Evolutionary conservation across 2,888 invertebrate species (phyloP), one percentile per base, ranked within the genome.

Genomic region (Heliconius aoede): DNA sequence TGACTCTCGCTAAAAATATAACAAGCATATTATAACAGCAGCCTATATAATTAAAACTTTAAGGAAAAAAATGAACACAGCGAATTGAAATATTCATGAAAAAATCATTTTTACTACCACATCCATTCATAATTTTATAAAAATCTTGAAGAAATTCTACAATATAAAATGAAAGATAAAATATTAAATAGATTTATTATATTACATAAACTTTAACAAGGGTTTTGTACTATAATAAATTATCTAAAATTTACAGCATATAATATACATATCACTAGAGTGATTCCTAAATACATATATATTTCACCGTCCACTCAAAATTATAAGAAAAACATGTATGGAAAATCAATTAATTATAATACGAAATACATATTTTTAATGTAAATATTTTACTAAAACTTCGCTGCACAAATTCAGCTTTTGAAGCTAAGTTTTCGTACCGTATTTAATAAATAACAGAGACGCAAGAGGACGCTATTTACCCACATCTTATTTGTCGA

Each of bases 401-500:
- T 58, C 26, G 24, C 24, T 60, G 30, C 24, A 26, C 71, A 58
- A 36, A 72, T 32, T 72, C 36, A 7, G 30, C 32, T 72, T 4
- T 24, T 24, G 24, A 11, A 65, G 36, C 36, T 36, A n/a, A 72
- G 36, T 55, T 72, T 61, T 40, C 72, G 61, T 72, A 73, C 26
- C 18, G 65, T 73, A 65, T 73, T 73, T 73, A 65, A 73, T 73
- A 73, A 73, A 73, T 55, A 55, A 67, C 28, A 32, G 40, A 67
- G 58, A 74, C 26, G 67, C 60, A 74, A 60, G 58, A 72, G 36
- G 40, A 64, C 65, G 65, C 36, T 74, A 68, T 74, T 74, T 74
- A 61, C 67, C 36, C 67, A 36, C 67, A 67, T 51, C 72, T 72
- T 72, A 72, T 72, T 72, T 72, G 71, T 72, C 32, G 71, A 72